Base-by-base conservation (phyloP, 2,113 vertebrate species). In the Silurus glanis region DNA sequence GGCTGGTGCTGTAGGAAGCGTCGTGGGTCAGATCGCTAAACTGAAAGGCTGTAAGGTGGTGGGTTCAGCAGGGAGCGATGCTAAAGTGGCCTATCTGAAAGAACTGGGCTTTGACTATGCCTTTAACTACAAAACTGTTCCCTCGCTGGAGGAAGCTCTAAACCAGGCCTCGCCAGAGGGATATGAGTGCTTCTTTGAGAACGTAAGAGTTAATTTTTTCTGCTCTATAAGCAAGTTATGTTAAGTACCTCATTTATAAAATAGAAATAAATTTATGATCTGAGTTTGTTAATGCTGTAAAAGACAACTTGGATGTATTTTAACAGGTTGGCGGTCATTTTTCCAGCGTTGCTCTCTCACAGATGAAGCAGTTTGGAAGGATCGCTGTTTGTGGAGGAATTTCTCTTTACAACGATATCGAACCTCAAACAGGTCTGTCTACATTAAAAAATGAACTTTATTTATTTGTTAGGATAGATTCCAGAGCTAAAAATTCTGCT, bases 121-220 rank as follows among this genome's bases (percentile, higher is more conserved):
- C n/a, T 96, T 97, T 90, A 97, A 97, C 92, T 97, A 97, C 83
- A 97, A 95, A 91, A 96, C 94, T 0, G 90, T 95, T 51, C 1
- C 75, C 2, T 96, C 96, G 59, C 89, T 97, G 91, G 94, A 94
- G 84, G 92, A 96, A 91, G 88, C 95, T 1, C 89, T 97, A 88
- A 91, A 3, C 75, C 91, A 95, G 71, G 95, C 95, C 45, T 95
- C 95, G 83, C 95, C 96, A 9, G 92, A 94, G 12, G 96, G 96
- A 84, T 97, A 96, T 0, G 94, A 97, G 88, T 96, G 96, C 91
- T 96, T 94, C 89, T 97, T 97, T 91, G 96, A 97, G 85, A 97
- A 96, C 21, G 96, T 97, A 91, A 93, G 95, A 28, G 55, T 28
- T 64, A 28, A 19, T 49, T 58, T 9, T 37, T 37, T 37, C 37